A percentile compares a stretch with the other conserved stretches of the same genome.
Evolutionary conservation across 2,888 invertebrate species (phyloP).

Genomic region (Chalcis sispes): DNA sequence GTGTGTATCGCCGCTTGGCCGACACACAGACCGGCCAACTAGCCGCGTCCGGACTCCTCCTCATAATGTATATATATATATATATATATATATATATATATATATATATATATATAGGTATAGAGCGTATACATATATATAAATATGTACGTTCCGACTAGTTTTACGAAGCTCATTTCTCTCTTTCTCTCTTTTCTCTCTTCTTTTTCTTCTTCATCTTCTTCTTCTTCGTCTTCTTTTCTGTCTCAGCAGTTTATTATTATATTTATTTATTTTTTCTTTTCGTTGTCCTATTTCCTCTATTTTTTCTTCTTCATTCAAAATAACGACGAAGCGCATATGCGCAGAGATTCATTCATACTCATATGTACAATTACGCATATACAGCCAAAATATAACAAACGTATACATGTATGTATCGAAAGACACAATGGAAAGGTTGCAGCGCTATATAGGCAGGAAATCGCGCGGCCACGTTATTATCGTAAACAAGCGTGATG

Average conservation of each 20-base stretch:
- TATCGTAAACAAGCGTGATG: slow-evolving; percentile 48
- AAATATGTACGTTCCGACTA: no score
- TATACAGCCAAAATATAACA: no score
- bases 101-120: no score
- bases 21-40: not conserved
- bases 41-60: slow-evolving; percentile 5
- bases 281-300: not conserved
- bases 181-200: not conserved
- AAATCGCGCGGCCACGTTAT: slow-evolving; percentile 25
- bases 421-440: not conserved
- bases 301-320: not conserved
- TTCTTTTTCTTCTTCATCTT: not conserved
- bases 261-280: slow-evolving; percentile 10
- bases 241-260: not conserved
- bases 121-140: no score
- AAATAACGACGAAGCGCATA: no score
- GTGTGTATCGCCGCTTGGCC: no score
- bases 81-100: no score
- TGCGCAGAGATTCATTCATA: no score
- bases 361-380: no score
- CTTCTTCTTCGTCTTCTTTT: not conserved
- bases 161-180: not conserved
- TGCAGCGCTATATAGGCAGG: slow-evolving; percentile 1
- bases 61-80: no score
- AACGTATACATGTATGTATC: no score